These are phyloP conservation scores for Poecilia wingei DNA, from an alignment of 2,797 vertebrate genomes.

Conservation along the genomic window DNA sequence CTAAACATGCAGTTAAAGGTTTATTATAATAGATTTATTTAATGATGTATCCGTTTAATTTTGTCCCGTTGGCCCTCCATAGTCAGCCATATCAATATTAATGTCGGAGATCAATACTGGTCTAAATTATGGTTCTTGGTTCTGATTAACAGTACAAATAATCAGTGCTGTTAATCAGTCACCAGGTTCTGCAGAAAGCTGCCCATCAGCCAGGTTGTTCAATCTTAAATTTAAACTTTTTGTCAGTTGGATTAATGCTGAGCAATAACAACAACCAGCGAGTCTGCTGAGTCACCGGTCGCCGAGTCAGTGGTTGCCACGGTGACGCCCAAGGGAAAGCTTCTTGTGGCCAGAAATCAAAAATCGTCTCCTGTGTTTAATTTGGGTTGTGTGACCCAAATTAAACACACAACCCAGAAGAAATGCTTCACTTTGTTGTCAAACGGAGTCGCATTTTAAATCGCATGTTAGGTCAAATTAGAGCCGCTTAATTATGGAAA, in stretches of 20 bases:
- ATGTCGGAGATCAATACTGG: neutral
- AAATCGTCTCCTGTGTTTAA: neutral
- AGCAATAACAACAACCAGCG: neutral
- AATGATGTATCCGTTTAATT: no score
- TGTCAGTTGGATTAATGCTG: neutral
- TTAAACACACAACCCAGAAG: neutral
- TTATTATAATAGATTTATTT: no score
- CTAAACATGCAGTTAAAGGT: no score
- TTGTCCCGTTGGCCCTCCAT: no score
- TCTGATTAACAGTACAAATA: neutral
- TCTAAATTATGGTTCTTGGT: neutral
- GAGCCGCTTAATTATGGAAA: neutral
- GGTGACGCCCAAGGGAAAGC: neutral
- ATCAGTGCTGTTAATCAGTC: neutral
- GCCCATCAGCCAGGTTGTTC: neutral
- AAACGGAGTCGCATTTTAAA: neutral
- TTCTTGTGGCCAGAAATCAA: neutral
- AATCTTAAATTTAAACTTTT: neutral
- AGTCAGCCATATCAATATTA: neutral
- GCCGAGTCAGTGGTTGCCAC: neutral
- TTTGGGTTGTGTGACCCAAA: neutral
- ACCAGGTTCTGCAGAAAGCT: neutral
- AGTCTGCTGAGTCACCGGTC: neutral
- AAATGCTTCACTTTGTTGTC: neutral
- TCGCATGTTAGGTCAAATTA: neutral